phyloP scores from a whole-genome alignment of 2,888 invertebrate genomes.

The Dichetophora obliterata region DNA sequence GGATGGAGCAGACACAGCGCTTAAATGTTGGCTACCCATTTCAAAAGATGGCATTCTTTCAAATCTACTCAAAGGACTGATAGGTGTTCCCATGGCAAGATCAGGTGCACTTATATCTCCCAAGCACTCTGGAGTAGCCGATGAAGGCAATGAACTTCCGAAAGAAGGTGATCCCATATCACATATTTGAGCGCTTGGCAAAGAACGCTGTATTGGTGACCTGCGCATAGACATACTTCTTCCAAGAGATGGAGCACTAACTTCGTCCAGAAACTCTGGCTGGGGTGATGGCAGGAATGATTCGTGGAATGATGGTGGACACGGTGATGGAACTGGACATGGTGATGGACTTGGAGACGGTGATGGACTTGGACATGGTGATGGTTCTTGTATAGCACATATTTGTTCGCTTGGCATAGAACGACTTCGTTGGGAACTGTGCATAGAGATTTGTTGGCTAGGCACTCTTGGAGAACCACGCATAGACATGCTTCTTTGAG shows the following conservation, averaged over 20 bases:
- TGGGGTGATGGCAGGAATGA: not conserved
- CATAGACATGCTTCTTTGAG: too few species aligned
- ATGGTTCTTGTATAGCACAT: too few species aligned
- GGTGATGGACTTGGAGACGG: too few species aligned
- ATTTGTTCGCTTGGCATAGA: slow-evolving; percentile 29
- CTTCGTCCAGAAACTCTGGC: slow-evolving; percentile 37
- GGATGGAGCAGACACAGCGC: too few species aligned
- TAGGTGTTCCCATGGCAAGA: not conserved
- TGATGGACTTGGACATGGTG: too few species aligned
- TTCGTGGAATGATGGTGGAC: too few species aligned
- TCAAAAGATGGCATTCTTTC: too few species aligned
- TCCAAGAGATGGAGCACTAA: slow-evolving; percentile 36
- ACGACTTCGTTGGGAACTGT: not conserved
- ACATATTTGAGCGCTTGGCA: slow-evolving; percentile 14
- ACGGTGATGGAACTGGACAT: too few species aligned
- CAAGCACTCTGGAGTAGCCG: slow-evolving; percentile 28
- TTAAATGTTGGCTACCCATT: too few species aligned
- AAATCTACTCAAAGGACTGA: too few species aligned
- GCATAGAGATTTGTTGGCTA: too few species aligned
- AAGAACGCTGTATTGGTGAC: not conserved
- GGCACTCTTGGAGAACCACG: not conserved
- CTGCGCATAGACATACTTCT: not conserved
- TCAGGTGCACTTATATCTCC: slow-evolving; percentile 23
- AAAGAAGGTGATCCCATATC: slow-evolving; percentile 31
- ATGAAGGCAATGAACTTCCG: not conserved